phyloP scores from a whole-genome alignment of 2,113 vertebrate species.

The Vanacampus margaritifer region DNA sequence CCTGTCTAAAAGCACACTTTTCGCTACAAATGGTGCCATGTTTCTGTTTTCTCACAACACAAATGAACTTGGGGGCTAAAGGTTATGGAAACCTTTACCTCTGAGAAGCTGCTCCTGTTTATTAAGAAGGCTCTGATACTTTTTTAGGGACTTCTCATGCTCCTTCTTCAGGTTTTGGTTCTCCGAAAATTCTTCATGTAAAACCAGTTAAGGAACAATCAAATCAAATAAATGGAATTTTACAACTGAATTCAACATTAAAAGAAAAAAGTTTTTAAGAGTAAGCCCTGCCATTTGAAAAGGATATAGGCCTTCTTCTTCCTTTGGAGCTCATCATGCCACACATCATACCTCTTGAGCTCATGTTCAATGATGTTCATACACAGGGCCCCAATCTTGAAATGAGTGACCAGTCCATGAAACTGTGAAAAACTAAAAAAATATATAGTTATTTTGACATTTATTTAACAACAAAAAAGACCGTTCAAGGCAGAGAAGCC shows the following conservation, averaged over 20 bases:
- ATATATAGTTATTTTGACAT: slow-evolving; percentile 32
- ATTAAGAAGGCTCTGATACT: slow-evolving; percentile 85
- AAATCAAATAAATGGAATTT: not conserved
- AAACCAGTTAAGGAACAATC: slow-evolving; percentile 76
- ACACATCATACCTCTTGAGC: slow-evolving; percentile 89
- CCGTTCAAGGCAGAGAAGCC: not conserved
- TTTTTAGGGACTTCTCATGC: slow-evolving; percentile 88
- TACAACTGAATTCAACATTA: not conserved
- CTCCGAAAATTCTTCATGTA: slow-evolving; percentile 86
- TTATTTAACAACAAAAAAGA: not conserved
- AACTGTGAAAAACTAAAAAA: slow-evolving; percentile 86
- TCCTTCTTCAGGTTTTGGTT: slow-evolving; percentile 87
- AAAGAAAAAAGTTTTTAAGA: not conserved
- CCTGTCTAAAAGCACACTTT: no score
- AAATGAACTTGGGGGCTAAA: no score
- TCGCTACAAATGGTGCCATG: no score
- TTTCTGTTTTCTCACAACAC: no score
- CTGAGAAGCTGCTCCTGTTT: slow-evolving; percentile 91
- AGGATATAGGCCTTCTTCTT: slow-evolving; percentile 95
- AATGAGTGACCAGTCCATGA: slow-evolving; percentile 88
- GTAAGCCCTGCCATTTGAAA: slow-evolving; percentile 30
- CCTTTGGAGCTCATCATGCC: slow-evolving; percentile 91
- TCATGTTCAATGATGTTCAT: slow-evolving; percentile 94
- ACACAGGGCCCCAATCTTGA: slow-evolving; percentile 90
- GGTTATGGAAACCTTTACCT: slow-evolving; percentile 64